Conservation (phyloP, 35 echinoderm and acorn worm species). For the Lytechinus variegatus region DNA sequence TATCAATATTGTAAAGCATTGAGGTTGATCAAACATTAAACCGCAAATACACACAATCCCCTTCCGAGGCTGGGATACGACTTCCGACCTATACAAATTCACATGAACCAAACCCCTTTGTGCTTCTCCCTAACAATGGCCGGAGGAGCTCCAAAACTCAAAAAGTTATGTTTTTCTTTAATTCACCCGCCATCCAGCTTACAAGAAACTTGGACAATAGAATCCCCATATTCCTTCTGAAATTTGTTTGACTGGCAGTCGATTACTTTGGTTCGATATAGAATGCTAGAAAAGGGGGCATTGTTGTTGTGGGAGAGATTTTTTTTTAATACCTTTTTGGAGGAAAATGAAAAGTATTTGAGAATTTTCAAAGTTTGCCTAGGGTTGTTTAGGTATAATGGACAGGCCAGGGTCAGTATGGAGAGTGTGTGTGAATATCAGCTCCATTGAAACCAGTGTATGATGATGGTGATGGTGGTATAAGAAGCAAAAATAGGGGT, state of each 20-base stretch:
- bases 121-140: not conserved
- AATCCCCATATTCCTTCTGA: not conserved
- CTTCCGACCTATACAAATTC: conserved; percentile 18
- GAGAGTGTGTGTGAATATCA: not conserved
- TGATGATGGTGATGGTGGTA: not conserved
- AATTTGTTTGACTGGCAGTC: not conserved
- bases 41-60: not conserved
- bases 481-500: too few species aligned
- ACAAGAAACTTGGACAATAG: not conserved
- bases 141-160: not conserved
- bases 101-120: not conserved
- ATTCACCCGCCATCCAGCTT: not conserved
- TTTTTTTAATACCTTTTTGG: not conserved
- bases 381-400: not conserved
- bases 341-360: not conserved
- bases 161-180: conserved; percentile 17
- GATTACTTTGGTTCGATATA: not conserved
- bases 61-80: not conserved
- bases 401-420: not conserved
- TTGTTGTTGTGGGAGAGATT: not conserved
- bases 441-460: not conserved
- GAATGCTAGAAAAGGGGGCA: not conserved
- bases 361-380: not conserved
- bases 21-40: not conserved
- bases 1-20: not conserved